phyloP scores from a whole-genome alignment of 1,140 invertebrate genomes.

The Drosophila kepulauana region DNA sequence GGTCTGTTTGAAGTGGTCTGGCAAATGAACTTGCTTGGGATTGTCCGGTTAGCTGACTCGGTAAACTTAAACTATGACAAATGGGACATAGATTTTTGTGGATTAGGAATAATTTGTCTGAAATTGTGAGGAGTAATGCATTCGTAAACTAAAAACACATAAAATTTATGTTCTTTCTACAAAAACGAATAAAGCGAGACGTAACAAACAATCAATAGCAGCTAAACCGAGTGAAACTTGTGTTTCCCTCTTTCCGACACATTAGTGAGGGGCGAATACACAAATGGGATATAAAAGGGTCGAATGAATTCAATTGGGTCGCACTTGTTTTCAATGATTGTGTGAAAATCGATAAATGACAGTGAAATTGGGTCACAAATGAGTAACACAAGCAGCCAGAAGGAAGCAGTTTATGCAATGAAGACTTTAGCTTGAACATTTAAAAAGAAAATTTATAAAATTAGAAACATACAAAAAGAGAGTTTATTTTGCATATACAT shows the following conservation, averaged over 20 bases:
- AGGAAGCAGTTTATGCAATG: background rate
- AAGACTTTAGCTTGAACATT: background rate
- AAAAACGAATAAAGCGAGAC: background rate
- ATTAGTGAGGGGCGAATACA: no score
- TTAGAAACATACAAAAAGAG: background rate
- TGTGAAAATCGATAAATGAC: slow-evolving; percentile 36
- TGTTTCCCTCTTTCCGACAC: background rate
- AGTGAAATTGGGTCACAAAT: slow-evolving; percentile 30
- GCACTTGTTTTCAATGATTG: slow-evolving; percentile 10
- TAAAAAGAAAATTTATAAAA: background rate
- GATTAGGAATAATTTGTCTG: background rate
- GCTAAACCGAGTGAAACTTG: background rate
- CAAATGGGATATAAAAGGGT: background rate
- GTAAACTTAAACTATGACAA: slow-evolving; percentile 20
- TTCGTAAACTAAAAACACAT: no score
- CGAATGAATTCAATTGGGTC: slow-evolving; percentile 13
- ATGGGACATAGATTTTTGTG: slow-evolving; percentile 9
- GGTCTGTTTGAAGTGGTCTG: slow-evolving; percentile 7
- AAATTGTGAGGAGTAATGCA: slow-evolving; percentile 5
- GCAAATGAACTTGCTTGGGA: slow-evolving; percentile 38
- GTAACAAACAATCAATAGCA: slow-evolving; percentile 11
- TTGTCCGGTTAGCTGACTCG: slow-evolving; percentile 34
- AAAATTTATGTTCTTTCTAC: no score
- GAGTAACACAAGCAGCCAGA: background rate
- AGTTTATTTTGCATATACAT: background rate